Evolutionary conservation across 2,113 vertebrate species (phyloP), one percentile per base, ranked within the genome.

Genomic region (Sphyrna mokarran): DNA sequence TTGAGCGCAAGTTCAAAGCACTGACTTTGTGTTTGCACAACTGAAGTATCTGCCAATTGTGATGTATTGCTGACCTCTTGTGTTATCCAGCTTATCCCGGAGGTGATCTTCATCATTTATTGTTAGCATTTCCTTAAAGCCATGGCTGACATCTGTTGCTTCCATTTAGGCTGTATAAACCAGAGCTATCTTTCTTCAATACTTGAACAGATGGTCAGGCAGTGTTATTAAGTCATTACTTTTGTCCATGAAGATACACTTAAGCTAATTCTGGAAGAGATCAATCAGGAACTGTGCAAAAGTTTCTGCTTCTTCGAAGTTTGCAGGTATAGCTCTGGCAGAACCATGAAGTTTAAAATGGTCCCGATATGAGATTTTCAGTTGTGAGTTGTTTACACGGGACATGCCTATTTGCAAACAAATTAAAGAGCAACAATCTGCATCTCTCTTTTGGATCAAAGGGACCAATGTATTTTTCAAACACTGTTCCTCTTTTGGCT

Each of bases 81-180:
- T 91, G 58, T 91, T 90, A 63, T n/a, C 63, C 63, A n/a, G 14
- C n/a, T 93, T 37, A 66, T 93, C 33, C 63, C 33, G 0, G 33
- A 37, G n/a, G 33, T 66, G 14, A 93, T 83, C 18, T 83, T 83
- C 80, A 83, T 83, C 37, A 40, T 83, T 40, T 83, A 93, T 93
- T 93, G 89, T 93, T 93, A 93, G 61, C 89, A 93, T 93, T 66
- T 63, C 33, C 89, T 93, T 66, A 33, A 93, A 93, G 66, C 18
- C 5, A 37, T 68, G 66, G n/a, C 66, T 66, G 61, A 93, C 33
- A 66, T 93, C 33, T 37, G 89, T 63, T 93, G 89, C 89, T 93
- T 93, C 33, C 61, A 37, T n/a, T 66, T 37, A 93, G 61, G 89
- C 89, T 93, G 54, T 63, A 66, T 66, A 9, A 66, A 43, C 61